phyloP scores from a whole-genome alignment of 2,888 invertebrate genomes.

The Drosophila koepferae region DNA sequence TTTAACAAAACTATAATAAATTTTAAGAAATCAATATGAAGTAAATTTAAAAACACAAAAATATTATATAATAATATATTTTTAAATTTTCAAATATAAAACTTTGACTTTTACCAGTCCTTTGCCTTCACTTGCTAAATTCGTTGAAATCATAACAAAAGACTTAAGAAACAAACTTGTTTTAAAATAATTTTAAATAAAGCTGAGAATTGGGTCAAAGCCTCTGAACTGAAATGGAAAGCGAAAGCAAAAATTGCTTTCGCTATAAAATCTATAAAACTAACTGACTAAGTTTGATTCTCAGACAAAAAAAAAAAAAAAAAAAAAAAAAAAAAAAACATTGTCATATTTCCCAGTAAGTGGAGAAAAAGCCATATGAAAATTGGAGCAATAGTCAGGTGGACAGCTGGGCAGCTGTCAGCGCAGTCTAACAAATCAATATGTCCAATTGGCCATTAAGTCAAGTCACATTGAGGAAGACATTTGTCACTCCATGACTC shows the following conservation, averaged over 20 bases:
- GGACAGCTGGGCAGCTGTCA: constrained; percentile 44
- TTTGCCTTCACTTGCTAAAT: neutral
- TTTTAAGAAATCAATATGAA: neutral
- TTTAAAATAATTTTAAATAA: constrained; percentile 25
- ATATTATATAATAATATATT: no score
- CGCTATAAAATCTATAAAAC: constrained; percentile 42
- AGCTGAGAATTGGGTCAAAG: constrained; percentile 64
- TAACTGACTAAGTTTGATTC: constrained; percentile 44
- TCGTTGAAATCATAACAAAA: neutral
- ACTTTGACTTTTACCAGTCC: no score
- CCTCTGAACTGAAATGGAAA: constrained; percentile 70
- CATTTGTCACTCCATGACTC: constrained; percentile 72
- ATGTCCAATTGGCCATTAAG: constrained; percentile 68
- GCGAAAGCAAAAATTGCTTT: constrained; percentile 78
- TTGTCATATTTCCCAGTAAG: constrained; percentile 65
- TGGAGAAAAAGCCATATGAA: constrained; percentile 50
- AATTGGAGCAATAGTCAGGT: constrained; percentile 68
- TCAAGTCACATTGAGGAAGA: constrained; percentile 76
- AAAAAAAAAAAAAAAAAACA: constrained; percentile 18
- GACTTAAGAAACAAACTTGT: constrained; percentile 47
- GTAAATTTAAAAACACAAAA: no score
- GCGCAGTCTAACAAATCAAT: constrained; percentile 72
- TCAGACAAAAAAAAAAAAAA: constrained; percentile 15
- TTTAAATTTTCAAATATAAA: no score
- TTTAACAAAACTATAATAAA: neutral